A percentile compares a stretch with the other conserved stretches of the same genome.
Conservation (phyloP, 2,888 invertebrate species). For the Oxycera nigricornis region DNA sequence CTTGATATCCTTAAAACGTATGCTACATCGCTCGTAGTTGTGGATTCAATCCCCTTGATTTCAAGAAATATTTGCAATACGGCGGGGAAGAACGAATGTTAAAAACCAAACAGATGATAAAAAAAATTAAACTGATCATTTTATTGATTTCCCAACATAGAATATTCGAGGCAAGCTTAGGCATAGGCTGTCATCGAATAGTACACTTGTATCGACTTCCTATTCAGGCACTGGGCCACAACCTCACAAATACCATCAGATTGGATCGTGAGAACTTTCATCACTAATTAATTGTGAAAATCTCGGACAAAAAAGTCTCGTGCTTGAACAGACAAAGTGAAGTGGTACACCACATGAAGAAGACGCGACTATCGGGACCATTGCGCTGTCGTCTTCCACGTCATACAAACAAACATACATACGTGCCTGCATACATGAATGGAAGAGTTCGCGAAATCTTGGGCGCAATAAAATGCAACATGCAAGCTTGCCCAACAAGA, state of each 20-base stretch:
- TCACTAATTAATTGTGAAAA: conserved; percentile 40
- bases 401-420: background rate
- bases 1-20: too few species aligned
- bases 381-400: background rate
- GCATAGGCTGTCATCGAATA: too few species aligned
- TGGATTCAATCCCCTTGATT: too few species aligned
- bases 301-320: conserved; percentile 23
- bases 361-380: background rate
- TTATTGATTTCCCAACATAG: too few species aligned
- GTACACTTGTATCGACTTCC: too few species aligned
- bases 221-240: background rate
- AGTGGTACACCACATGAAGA: conserved; percentile 20
- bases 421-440: background rate
- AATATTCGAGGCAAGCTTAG: too few species aligned
- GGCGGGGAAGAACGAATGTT: too few species aligned
- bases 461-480: conserved; percentile 20
- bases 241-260: background rate
- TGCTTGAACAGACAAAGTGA: conserved; percentile 1
- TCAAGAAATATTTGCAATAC: too few species aligned
- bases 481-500: conserved; percentile 39
- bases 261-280: conserved; percentile 38
- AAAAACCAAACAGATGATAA: too few species aligned
- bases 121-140: too few species aligned
- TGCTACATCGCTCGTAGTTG: too few species aligned
- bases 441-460: conserved; percentile 24